Evolutionary conservation across 1,140 invertebrate genomes (phyloP).

Genomic region (Marisa cornuarietis): DNA sequence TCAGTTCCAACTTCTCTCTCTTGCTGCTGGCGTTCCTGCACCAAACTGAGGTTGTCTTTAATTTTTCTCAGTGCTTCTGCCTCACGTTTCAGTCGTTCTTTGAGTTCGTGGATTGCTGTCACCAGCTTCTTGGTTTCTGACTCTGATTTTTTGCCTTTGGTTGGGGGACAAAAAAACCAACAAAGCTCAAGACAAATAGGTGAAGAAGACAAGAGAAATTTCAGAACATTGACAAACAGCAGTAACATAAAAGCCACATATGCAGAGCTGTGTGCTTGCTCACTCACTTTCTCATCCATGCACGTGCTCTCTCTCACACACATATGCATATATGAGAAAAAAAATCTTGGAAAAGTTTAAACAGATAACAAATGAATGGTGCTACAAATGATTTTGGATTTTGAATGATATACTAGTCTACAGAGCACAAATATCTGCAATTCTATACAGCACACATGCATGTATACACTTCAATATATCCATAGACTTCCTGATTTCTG

Average conservation of each 20-base stretch:
- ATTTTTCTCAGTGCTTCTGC: slow-evolving; percentile 51
- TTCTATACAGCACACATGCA: neutral
- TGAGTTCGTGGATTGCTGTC: slow-evolving; percentile 57
- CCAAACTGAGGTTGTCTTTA: slow-evolving; percentile 48
- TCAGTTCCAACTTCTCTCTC: slow-evolving; percentile 50
- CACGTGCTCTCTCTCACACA: neutral
- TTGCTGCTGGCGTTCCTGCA: slow-evolving; percentile 52
- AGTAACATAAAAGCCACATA: neutral
- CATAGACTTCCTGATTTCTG: too few species aligned
- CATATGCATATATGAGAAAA: too few species aligned
- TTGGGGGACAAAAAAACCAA: slow-evolving; percentile 1
- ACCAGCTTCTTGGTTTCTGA: slow-evolving; percentile 56
- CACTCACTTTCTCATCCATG: neutral
- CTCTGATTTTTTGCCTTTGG: slow-evolving; percentile 53
- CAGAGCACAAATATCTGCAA: too few species aligned
- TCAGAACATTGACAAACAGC: neutral
- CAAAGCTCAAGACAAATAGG: neutral
- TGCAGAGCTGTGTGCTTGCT: neutral
- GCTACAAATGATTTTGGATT: too few species aligned
- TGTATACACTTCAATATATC: neutral
- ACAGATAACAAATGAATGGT: too few species aligned
- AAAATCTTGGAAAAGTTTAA: too few species aligned
- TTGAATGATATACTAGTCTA: too few species aligned
- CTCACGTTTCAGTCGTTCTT: slow-evolving; percentile 55
- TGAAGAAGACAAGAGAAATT: neutral